A percentile compares a stretch with the other conserved stretches of the same genome.
These are phyloP conservation scores for Lasioglossum calceatum DNA, from an alignment of 2,888 invertebrate genomes.

Conservation along the genomic window DNA sequence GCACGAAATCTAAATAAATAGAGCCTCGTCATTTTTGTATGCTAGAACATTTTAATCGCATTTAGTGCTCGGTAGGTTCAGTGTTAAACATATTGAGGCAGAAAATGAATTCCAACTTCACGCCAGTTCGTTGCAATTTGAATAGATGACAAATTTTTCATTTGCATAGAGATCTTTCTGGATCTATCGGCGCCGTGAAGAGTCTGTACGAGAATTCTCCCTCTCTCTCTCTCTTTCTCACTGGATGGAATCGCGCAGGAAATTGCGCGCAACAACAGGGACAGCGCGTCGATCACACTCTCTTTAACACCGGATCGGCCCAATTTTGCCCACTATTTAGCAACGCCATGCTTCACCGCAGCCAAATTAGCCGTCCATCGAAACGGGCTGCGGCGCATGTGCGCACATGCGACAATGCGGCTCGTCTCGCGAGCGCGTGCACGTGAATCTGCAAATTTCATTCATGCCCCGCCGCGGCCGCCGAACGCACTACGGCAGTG, in stretches of 20 bases:
- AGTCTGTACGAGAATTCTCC: neutral
- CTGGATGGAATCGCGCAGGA: conserved; percentile 2
- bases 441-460: conserved; percentile 73
- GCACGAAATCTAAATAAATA: too few relatives aligned
- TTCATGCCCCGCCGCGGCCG: conserved; percentile 53
- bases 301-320: conserved; percentile 78
- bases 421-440: conserved; percentile 6
- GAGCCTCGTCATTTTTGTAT: too few relatives aligned
- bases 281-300: conserved; percentile 57
- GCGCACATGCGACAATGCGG: conserved; percentile 23
- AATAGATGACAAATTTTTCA: too few relatives aligned
- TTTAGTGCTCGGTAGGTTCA: too few relatives aligned
- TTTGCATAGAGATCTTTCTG: too few relatives aligned
- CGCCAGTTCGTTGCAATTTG: too few relatives aligned
- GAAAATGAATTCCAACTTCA: too few relatives aligned
- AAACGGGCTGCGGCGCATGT: conserved; percentile 42
- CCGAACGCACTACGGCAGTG: neutral
- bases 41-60: too few relatives aligned
- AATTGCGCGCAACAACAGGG: conserved; percentile 18
- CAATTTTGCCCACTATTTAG: conserved; percentile 79
- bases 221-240: neutral
- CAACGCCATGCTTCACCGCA: conserved; percentile 76
- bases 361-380: conserved; percentile 74
- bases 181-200: neutral
- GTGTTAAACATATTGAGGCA: too few relatives aligned